Conservation (phyloP, 2,113 vertebrate genomes). For the Ameiurus melas region DNA sequence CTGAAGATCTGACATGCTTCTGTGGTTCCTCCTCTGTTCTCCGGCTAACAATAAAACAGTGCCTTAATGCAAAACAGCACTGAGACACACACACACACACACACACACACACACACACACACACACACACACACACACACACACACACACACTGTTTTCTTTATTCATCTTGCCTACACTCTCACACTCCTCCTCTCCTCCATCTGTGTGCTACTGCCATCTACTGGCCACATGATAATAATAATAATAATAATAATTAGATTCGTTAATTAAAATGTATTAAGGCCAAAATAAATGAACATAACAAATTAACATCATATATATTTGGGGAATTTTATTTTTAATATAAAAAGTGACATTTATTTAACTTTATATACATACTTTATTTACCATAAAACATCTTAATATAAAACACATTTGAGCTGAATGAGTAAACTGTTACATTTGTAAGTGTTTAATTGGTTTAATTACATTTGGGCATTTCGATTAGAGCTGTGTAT, state of each 20-base stretch:
- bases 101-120: too few relatives aligned
- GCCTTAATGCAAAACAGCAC: conserved; percentile 3
- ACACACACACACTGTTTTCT: background rate
- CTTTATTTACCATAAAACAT: too few relatives aligned
- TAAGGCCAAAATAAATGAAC: background rate
- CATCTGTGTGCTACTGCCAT: conserved; percentile 28
- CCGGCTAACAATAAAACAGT: background rate
- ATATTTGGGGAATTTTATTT: background rate
- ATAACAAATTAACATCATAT: background rate
- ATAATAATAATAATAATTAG: background rate
- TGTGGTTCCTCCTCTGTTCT: background rate
- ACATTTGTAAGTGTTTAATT: background rate
- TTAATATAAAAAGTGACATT: background rate
- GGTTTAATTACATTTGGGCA: background rate
- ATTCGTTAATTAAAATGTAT: background rate
- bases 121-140: background rate
- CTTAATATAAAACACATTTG: background rate
- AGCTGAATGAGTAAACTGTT: background rate
- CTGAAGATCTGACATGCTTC: background rate
- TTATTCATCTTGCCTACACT: background rate
- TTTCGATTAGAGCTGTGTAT: background rate
- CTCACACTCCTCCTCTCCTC: background rate
- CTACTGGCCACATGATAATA: conserved; percentile 9
- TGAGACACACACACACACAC: background rate
- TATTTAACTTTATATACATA: background rate